Conservation (phyloP, 2,113 vertebrate genomes). For the Amblyornis subalaris region DNA sequence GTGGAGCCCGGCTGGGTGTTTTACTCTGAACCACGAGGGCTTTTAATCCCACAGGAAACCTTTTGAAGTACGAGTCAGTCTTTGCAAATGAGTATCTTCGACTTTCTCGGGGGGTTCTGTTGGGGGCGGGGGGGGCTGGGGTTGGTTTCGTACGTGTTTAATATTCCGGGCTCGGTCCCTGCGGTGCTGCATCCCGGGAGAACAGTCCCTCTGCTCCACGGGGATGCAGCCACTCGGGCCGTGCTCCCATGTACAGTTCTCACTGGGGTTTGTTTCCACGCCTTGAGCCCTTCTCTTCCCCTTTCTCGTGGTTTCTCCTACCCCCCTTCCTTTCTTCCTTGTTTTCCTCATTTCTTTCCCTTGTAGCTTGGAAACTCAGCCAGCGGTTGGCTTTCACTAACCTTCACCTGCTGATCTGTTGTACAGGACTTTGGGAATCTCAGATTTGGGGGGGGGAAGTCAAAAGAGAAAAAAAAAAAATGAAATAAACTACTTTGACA, state of each 20-base stretch:
- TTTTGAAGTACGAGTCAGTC: constrained; percentile 10
- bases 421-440: constrained; percentile 25
- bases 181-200: fast-evolving
- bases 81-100: neutral
- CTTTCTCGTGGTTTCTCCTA: neutral
- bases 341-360: neutral
- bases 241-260: neutral
- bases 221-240: neutral
- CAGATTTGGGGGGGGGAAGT: neutral
- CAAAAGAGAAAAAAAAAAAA: neutral
- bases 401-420: neutral
- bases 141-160: neutral
- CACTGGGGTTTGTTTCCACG: neutral
- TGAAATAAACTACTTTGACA: constrained; percentile 34
- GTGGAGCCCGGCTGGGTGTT: neutral
- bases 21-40: neutral
- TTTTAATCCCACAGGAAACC: constrained; percentile 17
- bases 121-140: neutral
- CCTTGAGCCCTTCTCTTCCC: neutral
- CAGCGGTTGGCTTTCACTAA: neutral
- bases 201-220: neutral
- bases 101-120: neutral
- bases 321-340: neutral
- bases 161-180: neutral
- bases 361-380: neutral